Evolutionary conservation across 2,888 invertebrate genomes (phyloP).

Genomic region (Cephus pygmeus): DNA sequence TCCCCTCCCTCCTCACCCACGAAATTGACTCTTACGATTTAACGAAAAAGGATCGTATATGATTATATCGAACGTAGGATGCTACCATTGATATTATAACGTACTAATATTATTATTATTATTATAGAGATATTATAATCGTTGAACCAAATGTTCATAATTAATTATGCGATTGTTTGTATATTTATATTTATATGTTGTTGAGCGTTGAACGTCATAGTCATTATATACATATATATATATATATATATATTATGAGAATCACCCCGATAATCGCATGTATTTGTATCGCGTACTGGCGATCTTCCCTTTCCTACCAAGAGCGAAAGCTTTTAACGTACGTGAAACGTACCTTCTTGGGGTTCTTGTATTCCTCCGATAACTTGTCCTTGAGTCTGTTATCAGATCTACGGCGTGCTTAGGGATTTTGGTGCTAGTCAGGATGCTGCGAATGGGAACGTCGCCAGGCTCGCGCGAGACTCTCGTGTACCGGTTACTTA

Average conservation of each 20-base stretch:
- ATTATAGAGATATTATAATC: conserved; percentile 14
- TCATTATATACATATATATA: conserved; percentile 4
- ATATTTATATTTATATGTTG: conserved; percentile 44
- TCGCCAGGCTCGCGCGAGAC: background rate
- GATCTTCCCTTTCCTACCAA: background rate
- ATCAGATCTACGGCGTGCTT: background rate
- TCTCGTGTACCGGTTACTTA: background rate
- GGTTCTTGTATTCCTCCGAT: background rate
- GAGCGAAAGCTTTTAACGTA: background rate
- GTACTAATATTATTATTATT: conserved; percentile 1
- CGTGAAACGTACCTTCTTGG: too few species aligned
- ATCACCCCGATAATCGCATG: background rate
- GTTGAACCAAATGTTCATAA: conserved; percentile 35
- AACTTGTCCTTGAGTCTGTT: background rate
- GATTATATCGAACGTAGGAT: background rate
- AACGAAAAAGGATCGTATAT: background rate
- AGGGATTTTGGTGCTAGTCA: background rate
- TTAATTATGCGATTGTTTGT: conserved; percentile 40
- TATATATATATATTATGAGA: background rate
- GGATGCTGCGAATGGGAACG: background rate
- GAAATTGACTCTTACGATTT: background rate
- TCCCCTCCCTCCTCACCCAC: background rate
- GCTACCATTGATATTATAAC: conserved; percentile 4
- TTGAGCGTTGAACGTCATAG: conserved; percentile 34
- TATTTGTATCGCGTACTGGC: background rate